Evolutionary conservation across 2,797 vertebrate genomes (phyloP).

Genomic region (Arnoldichthys spilopterus): DNA sequence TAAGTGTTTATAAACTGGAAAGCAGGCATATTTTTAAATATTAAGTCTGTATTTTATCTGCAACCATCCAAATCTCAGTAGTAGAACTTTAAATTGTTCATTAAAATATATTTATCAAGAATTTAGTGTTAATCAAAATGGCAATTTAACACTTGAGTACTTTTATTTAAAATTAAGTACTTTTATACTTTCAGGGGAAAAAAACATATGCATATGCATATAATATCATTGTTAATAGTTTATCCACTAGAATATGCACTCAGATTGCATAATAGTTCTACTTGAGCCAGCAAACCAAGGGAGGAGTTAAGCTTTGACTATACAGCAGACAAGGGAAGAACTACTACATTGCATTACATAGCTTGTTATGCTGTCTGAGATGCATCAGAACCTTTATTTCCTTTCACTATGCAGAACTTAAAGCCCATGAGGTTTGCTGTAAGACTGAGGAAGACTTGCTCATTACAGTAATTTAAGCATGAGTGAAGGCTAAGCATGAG

Average conservation of each 20-base stretch:
- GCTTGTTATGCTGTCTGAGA: background rate
- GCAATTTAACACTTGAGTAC: no score
- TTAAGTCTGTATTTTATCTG: no score
- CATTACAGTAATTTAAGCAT: constrained; percentile 9
- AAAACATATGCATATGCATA: no score
- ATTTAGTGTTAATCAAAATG: no score
- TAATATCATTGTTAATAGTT: no score
- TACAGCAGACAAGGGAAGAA: background rate
- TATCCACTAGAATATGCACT: background rate
- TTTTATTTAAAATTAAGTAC: no score
- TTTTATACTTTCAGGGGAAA: no score
- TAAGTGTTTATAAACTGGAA: no score
- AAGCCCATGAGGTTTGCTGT: constrained; percentile 4
- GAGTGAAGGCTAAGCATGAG: constrained; percentile 2
- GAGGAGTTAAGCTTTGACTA: background rate
- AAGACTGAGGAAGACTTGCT: background rate
- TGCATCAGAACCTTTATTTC: background rate
- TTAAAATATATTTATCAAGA: no score
- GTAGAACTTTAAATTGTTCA: no score
- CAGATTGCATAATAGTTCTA: background rate
- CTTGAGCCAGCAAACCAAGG: background rate
- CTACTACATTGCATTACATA: background rate
- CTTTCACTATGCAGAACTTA: constrained; percentile 1
- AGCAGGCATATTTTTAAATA: no score
- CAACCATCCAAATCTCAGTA: no score